These are phyloP conservation scores for Schizaphis graminum DNA, from an alignment of 2,888 invertebrate genomes.

Conservation along the genomic window DNA sequence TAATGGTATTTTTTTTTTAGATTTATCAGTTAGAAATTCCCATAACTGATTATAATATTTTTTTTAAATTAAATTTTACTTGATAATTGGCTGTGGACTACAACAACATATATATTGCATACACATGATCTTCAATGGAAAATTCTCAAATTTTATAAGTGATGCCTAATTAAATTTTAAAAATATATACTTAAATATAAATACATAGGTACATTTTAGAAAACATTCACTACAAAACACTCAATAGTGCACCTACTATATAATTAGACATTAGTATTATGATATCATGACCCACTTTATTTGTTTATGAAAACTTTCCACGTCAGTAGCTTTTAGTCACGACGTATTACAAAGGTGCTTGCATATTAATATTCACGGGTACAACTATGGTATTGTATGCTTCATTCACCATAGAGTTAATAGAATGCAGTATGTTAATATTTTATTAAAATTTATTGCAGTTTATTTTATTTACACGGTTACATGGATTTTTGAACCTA, in stretches of 20 bases:
- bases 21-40: background rate
- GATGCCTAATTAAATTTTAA: background rate
- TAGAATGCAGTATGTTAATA: slow-evolving; percentile 9
- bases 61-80: background rate
- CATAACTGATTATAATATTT: background rate
- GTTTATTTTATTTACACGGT: background rate
- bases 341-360: slow-evolving; percentile 12
- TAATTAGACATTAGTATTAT: background rate
- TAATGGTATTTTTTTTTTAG: background rate
- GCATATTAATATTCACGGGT: background rate
- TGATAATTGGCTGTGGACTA: background rate
- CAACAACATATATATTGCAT: background rate
- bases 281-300: background rate
- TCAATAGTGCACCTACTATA: background rate
- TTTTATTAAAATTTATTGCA: background rate
- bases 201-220: background rate
- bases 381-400: background rate
- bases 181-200: background rate
- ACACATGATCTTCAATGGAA: background rate
- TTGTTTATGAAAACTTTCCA: slow-evolving; percentile 15
- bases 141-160: background rate
- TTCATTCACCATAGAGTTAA: background rate
- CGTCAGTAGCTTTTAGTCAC: slow-evolving; percentile 36
- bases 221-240: slow-evolving; percentile 1
- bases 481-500: background rate